phyloP scores from a whole-genome alignment of 2,797 vertebrate genomes.

The Lutjanus argentimaculatus region DNA sequence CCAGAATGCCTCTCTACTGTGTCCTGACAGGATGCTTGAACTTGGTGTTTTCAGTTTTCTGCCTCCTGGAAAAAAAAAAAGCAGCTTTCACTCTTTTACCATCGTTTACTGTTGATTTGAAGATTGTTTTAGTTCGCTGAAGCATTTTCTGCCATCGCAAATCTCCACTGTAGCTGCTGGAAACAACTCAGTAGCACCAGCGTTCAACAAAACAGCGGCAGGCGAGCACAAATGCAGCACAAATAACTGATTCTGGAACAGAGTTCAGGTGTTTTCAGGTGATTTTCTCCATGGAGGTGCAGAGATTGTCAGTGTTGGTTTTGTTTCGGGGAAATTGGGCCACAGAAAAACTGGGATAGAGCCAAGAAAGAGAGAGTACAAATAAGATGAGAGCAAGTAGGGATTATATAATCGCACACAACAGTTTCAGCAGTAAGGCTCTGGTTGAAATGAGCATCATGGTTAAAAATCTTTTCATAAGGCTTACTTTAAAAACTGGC shows the following conservation, averaged over 20 bases:
- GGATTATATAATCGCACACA: conserved; percentile 3
- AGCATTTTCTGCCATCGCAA: not conserved
- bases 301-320: not conserved
- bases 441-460: not conserved
- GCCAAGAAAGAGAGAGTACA: not conserved
- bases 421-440: not conserved
- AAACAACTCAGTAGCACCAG: not conserved
- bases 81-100: not conserved
- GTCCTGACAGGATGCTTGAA: not conserved
- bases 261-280: conserved; percentile 2
- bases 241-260: conserved; percentile 2
- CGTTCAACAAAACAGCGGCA: not conserved
- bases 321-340: not conserved
- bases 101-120: not conserved
- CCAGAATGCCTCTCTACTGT: not conserved
- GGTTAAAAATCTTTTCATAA: conserved; percentile 13
- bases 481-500: not conserved
- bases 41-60: not conserved
- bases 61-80: not conserved
- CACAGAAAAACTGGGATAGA: not conserved
- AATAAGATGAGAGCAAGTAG: not conserved
- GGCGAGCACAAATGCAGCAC: not conserved
- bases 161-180: not conserved
- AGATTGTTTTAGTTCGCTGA: not conserved
- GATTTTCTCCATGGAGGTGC: not conserved